Percentiles rank a stretch among this genome's conserved stretches.
These are phyloP conservation scores for Megalopta genalis DNA, from an alignment of 1,140 invertebrate genomes.

Conservation along the genomic window DNA sequence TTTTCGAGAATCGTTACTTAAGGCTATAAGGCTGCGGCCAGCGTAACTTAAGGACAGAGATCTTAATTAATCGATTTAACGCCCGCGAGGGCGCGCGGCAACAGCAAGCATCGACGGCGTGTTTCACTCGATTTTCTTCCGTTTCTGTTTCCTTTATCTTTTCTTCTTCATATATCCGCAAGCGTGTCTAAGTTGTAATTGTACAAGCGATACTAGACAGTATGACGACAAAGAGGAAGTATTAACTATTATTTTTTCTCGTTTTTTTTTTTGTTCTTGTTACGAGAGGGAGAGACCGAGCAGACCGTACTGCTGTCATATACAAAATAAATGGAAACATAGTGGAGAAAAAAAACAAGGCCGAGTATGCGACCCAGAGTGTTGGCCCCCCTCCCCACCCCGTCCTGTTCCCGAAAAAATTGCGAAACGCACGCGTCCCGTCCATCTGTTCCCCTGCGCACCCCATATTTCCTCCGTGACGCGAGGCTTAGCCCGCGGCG, in stretches of 20 bases:
- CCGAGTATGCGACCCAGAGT: neutral
- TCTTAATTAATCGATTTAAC: conserved; percentile 2
- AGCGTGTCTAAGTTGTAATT: conserved; percentile 31
- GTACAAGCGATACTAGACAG: conserved; percentile 50
- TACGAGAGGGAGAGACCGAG: conserved; percentile 8
- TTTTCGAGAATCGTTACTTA: conserved; percentile 35
- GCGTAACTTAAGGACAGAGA: conserved; percentile 51
- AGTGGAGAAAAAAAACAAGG: conserved; percentile 16
- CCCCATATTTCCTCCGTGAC: neutral
- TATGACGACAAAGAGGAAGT: conserved; percentile 55
- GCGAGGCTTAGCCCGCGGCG: neutral
- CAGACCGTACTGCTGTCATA: conserved; percentile 40
- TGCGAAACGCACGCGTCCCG: neutral
- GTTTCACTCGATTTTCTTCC: conserved; percentile 3
- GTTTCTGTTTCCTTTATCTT: neutral
- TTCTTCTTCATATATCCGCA: conserved; percentile 14
- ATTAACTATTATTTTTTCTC: conserved; percentile 53
- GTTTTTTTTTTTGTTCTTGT: conserved; percentile 26
- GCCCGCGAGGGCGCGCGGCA: too few species aligned
- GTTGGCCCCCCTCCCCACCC: too few species aligned
- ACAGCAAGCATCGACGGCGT: conserved; percentile 5
- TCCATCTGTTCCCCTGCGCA: neutral
- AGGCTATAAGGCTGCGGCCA: conserved; percentile 47
- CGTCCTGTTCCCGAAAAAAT: conserved; percentile 10
- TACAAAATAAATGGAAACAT: conserved; percentile 43